Evolutionary conservation across 1,140 invertebrate species (phyloP).

Genomic region (Drosophila mauritiana): DNA sequence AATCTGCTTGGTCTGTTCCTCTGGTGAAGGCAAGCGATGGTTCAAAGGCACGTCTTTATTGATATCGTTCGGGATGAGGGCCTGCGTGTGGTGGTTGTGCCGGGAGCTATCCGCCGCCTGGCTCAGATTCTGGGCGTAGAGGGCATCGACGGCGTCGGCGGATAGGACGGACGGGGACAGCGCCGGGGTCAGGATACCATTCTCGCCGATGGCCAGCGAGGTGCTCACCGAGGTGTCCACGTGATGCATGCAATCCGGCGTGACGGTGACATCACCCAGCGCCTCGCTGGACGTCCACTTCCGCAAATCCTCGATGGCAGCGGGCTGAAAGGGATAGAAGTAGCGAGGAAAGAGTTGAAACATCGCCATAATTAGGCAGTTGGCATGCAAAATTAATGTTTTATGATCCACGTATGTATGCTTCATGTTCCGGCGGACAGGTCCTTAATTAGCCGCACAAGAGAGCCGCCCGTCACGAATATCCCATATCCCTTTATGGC

Average conservation of each 20-base stretch:
- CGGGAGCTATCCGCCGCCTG: constrained; percentile 66
- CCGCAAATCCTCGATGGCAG: constrained; percentile 90
- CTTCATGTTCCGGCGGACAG: constrained; percentile 31
- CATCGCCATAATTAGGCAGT: constrained; percentile 66
- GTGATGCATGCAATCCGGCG: constrained; percentile 89
- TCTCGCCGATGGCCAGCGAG: constrained; percentile 77
- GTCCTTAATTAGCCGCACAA: constrained; percentile 54
- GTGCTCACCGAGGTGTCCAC: constrained; percentile 83
- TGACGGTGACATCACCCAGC: constrained; percentile 91
- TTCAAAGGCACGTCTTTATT: constrained; percentile 90
- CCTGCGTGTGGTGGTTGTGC: constrained; percentile 54
- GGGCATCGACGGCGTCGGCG: constrained; percentile 76
- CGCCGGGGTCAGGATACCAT: constrained; percentile 76
- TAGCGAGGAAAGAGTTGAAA: constrained; percentile 9
- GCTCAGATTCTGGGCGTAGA: constrained; percentile 77
- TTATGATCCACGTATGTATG: constrained; percentile 35
- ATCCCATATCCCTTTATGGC: constrained; percentile 38
- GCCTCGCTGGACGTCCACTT: constrained; percentile 94
- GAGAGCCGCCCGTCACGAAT: constrained; percentile 59
- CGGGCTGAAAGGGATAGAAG: constrained; percentile 87
- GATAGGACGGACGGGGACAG: constrained; percentile 83
- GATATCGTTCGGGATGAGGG: constrained; percentile 79
- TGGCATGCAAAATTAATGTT: constrained; percentile 65
- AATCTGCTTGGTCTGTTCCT: constrained; percentile 92
- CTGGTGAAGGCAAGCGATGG: constrained; percentile 92